A percentile compares a stretch with the other conserved stretches of the same genome.
Conservation (phyloP, 2,113 vertebrate genomes). For the Bubo blakistoni region DNA sequence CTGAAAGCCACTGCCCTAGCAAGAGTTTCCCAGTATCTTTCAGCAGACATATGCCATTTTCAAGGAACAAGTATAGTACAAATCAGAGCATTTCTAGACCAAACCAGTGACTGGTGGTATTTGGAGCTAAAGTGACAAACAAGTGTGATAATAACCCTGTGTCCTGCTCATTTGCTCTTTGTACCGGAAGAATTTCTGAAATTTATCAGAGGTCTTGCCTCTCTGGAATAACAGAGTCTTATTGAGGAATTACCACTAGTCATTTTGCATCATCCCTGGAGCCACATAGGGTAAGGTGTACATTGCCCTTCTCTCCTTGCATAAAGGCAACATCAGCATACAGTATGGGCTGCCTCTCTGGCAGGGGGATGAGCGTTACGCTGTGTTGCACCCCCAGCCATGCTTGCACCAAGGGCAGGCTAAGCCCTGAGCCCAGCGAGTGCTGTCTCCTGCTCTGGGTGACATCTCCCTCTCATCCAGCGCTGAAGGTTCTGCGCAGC, state of each 20-base stretch:
- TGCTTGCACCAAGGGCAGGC: background rate
- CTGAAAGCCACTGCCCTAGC: background rate
- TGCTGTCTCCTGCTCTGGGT: background rate
- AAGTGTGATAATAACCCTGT: background rate
- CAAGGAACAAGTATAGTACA: background rate
- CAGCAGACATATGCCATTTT: background rate
- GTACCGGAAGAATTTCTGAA: background rate
- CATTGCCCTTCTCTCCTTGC: background rate
- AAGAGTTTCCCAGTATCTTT: background rate
- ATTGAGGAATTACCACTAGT: background rate
- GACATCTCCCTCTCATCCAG: background rate
- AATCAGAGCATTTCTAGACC: background rate
- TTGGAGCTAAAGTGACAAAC: background rate
- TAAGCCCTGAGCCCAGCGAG: rapidly evolving
- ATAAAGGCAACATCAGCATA: background rate
- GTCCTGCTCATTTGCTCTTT: background rate
- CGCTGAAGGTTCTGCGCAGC: background rate
- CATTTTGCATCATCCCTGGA: background rate
- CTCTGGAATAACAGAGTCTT: background rate
- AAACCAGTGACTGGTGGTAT: background rate
- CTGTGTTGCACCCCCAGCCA: background rate
- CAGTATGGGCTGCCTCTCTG: background rate
- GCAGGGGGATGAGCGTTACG: rapidly evolving
- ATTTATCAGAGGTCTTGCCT: background rate
- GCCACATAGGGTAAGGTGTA: background rate